phyloP scores from a whole-genome alignment of 2,113 vertebrate species.

The Neopipo cinnamomea region DNA sequence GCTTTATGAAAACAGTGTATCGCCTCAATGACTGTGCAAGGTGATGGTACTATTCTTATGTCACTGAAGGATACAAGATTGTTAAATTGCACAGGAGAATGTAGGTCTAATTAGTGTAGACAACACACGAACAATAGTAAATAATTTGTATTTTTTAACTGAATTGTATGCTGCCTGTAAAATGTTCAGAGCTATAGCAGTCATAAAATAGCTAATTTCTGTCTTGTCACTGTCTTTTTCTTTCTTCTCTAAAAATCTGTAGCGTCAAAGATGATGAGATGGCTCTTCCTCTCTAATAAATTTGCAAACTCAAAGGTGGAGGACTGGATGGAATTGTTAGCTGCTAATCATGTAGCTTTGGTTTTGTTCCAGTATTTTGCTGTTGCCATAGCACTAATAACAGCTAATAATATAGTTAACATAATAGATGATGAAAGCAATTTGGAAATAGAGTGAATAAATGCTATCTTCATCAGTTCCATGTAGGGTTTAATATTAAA shows the following conservation, averaged over 20 bases:
- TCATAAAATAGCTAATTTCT: neutral
- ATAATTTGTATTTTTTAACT: neutral
- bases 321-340: neutral
- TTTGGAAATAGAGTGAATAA: neutral
- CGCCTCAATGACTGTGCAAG: neutral
- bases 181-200: neutral
- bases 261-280: neutral
- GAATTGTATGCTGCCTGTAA: neutral
- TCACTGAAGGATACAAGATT: neutral
- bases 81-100: neutral
- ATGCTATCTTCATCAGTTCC: neutral
- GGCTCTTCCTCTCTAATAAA: neutral
- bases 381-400: neutral
- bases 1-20: neutral
- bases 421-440: neutral
- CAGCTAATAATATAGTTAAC: neutral
- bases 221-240: neutral
- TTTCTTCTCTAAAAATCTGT: neutral
- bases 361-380: neutral
- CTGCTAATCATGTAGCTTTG: neutral
- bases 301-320: neutral
- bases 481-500: neutral
- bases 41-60: neutral
- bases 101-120: neutral
- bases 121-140: accelerated